These are phyloP conservation scores for Apoderus coryli DNA, from an alignment of 2,888 invertebrate genomes.

Conservation along the genomic window DNA sequence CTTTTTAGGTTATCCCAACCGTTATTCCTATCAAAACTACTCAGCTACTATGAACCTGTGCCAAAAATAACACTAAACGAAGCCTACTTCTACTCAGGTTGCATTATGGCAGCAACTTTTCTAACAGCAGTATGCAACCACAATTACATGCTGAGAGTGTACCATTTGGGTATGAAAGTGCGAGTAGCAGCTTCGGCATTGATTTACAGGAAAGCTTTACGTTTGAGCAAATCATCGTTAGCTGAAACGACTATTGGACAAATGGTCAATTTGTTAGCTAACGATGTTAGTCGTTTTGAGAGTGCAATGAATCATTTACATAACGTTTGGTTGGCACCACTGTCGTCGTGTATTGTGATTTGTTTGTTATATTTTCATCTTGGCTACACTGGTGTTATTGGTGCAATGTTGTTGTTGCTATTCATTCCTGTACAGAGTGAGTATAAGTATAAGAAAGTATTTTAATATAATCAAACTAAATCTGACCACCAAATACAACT, in stretches of 20 bases:
- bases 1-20: constrained; percentile 20
- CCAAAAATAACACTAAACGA: constrained; percentile 31
- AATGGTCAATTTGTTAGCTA: constrained; percentile 21
- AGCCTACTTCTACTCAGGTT: constrained; percentile 63
- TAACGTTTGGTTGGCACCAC: constrained; percentile 61
- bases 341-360: constrained; percentile 40
- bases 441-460: constrained; percentile 15
- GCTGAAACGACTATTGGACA: constrained; percentile 20
- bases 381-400: constrained; percentile 29
- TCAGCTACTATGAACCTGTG: constrained; percentile 43
- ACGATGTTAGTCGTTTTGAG: constrained; percentile 62
- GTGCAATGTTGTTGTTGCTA: constrained; percentile 27
- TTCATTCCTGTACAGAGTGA: constrained; percentile 29
- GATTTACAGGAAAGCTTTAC: constrained; percentile 56
- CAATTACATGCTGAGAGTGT: constrained; percentile 75
- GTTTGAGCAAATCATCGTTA: constrained; percentile 41
- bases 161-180: constrained; percentile 72
- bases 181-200: constrained; percentile 69
- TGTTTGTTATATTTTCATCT: constrained; percentile 35
- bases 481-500: no score
- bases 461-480: no score
- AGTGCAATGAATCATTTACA: constrained; percentile 62
- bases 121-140: constrained; percentile 49
- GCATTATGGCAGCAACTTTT: constrained; percentile 54
- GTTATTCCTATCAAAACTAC: constrained; percentile 30